A percentile compares a stretch with the other conserved stretches of the same genome.
phyloP scores from a whole-genome alignment of 2,888 invertebrate genomes.

The Helleia helle region DNA sequence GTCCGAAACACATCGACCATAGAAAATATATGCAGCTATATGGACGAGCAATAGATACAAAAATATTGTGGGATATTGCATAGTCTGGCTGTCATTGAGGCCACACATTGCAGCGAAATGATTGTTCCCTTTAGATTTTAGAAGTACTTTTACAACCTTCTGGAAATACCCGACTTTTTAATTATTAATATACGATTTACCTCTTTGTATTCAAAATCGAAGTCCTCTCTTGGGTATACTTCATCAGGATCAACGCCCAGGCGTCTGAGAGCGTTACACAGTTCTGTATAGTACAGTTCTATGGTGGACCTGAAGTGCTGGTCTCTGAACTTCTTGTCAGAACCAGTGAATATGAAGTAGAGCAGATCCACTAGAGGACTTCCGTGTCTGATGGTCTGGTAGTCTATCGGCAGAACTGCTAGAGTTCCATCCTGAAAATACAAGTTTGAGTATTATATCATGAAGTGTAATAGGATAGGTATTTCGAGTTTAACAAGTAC shows the following conservation, averaged over 20 bases:
- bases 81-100: too few species aligned
- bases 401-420: slow-evolving; percentile 26
- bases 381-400: slow-evolving; percentile 24
- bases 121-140: too few species aligned
- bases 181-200: too few species aligned
- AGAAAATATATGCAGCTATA: too few species aligned
- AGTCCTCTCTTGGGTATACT: slow-evolving; percentile 26
- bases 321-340: slow-evolving; percentile 29
- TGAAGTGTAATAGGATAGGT: not conserved
- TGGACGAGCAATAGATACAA: too few species aligned
- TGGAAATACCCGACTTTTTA: too few species aligned
- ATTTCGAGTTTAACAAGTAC: not conserved
- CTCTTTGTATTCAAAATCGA: slow-evolving; percentile 27
- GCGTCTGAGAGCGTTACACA: slow-evolving; percentile 21
- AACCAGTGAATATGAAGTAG: slow-evolving; percentile 29
- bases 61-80: too few species aligned
- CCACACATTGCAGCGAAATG: too few species aligned
- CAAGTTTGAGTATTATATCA: too few species aligned
- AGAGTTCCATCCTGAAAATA: slow-evolving; percentile 26
- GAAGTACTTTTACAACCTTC: too few species aligned
- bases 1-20: too few species aligned
- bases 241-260: slow-evolving; percentile 23
- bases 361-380: slow-evolving; percentile 25
- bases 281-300: slow-evolving; percentile 28
- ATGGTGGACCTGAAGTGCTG: slow-evolving; percentile 23